Evolutionary conservation across 2,113 vertebrate genomes (phyloP).

Genomic region (Falco punctatus): DNA sequence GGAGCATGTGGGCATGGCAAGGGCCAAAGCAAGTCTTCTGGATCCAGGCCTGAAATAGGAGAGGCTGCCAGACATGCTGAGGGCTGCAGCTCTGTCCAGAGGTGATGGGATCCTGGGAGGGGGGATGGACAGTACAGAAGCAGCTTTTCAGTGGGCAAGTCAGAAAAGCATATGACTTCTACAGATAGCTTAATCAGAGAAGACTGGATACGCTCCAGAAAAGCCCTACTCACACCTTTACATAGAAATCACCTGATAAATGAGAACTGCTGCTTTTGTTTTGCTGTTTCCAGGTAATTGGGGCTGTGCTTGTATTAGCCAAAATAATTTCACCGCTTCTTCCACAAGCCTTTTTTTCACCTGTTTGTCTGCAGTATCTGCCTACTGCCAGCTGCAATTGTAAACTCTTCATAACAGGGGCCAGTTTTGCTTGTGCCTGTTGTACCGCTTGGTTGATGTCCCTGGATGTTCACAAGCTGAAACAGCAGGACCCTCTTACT

Average conservation of each 20-base stretch:
- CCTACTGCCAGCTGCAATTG: not conserved
- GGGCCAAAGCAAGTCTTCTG: not conserved
- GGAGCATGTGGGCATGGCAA: accelerated
- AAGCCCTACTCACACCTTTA: not conserved
- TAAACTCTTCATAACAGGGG: not conserved
- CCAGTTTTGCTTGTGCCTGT: not conserved
- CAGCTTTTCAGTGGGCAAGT: not conserved
- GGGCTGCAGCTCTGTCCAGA: not conserved
- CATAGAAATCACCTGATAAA: not conserved
- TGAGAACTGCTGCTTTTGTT: not conserved
- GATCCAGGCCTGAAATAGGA: not conserved
- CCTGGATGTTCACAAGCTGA: too few relatives aligned
- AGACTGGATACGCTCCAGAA: not conserved
- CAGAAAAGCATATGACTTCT: not conserved
- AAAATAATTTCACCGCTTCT: not conserved
- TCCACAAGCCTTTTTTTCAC: not conserved
- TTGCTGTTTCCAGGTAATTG: not conserved
- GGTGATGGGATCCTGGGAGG: not conserved
- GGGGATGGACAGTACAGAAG: not conserved
- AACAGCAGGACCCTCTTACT: not conserved
- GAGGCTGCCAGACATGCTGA: accelerated
- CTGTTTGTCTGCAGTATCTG: not conserved
- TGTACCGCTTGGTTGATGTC: not conserved
- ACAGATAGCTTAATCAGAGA: not conserved
- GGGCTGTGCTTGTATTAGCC: not conserved